phyloP scores from a whole-genome alignment of 2,113 vertebrate species.

The Cololabis saira region DNA sequence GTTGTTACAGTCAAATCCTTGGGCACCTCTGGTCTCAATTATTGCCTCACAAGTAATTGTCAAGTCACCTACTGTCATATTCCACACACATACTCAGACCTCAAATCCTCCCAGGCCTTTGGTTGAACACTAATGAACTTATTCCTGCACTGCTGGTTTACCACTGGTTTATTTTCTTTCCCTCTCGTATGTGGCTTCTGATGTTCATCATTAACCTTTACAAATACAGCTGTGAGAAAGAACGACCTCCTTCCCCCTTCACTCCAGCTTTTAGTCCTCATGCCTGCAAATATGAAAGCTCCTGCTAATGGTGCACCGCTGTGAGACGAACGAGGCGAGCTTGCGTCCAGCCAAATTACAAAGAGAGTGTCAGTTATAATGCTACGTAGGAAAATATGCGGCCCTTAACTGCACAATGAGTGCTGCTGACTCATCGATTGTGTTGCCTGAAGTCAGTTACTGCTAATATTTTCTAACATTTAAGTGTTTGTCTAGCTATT shows the following conservation, averaged over 20 bases:
- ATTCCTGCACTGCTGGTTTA: constrained; percentile 23
- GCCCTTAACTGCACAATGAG: background rate
- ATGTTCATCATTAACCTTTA: constrained; percentile 66
- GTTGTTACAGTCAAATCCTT: constrained; percentile 35
- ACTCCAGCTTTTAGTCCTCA: background rate
- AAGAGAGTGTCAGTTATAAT: constrained; percentile 17
- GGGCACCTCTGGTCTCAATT: constrained; percentile 60
- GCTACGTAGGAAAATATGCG: constrained; percentile 18
- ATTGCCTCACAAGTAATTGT: constrained; percentile 54
- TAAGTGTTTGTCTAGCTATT: background rate
- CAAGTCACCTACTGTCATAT: constrained; percentile 37
- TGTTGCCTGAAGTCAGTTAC: background rate
- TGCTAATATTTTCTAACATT: background rate
- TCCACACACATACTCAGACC: constrained; percentile 8
- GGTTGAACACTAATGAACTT: constrained; percentile 40
- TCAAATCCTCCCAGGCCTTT: constrained; percentile 15
- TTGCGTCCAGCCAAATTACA: constrained; percentile 19
- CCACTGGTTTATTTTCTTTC: constrained; percentile 41
- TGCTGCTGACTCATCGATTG: background rate
- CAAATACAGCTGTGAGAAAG: constrained; percentile 17
- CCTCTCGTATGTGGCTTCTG: constrained; percentile 30
- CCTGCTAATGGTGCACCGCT: background rate
- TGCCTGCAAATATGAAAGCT: constrained; percentile 29
- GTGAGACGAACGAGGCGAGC: constrained; percentile 25
- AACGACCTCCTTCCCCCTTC: constrained; percentile 2